Evolutionary conservation across 2,888 invertebrate genomes (phyloP).

Genomic region (Stictocephala bisonia): DNA sequence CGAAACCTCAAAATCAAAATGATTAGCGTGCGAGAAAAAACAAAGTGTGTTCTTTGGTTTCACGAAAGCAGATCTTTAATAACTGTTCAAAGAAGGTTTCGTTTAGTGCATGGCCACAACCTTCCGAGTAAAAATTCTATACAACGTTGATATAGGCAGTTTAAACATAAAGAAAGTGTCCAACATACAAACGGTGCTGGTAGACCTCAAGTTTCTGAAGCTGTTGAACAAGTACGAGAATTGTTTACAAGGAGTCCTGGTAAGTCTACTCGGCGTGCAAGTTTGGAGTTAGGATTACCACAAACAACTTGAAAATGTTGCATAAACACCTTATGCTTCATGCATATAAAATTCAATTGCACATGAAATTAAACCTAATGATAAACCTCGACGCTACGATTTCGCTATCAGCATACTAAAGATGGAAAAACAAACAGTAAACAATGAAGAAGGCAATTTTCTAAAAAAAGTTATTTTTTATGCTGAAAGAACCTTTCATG

Average conservation of each 20-base stretch:
- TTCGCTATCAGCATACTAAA: background rate
- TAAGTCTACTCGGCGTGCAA: constrained; percentile 32
- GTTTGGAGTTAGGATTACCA: constrained; percentile 23
- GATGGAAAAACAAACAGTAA: background rate
- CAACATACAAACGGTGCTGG: constrained; percentile 28
- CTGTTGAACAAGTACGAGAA: constrained; percentile 4
- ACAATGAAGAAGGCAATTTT: background rate
- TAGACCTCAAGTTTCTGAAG: constrained; percentile 27
- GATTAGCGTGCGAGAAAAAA: background rate
- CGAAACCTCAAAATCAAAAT: too few relatives aligned
- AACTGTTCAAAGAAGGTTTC: constrained; percentile 19
- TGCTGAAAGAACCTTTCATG: background rate
- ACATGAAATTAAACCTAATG: constrained; percentile 16
- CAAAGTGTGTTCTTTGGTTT: constrained; percentile 34
- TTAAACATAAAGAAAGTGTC: constrained; percentile 5
- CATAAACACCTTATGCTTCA: constrained; percentile 8
- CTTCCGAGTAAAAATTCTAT: constrained; percentile 24
- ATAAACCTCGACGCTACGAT: constrained; percentile 22
- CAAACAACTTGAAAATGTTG: constrained; percentile 9
- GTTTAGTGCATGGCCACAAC: constrained; percentile 32
- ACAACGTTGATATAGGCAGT: constrained; percentile 3
- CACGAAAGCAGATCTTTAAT: constrained; percentile 22
- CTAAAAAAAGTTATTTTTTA: background rate
- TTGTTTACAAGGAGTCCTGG: constrained; percentile 23
- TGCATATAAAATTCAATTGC: constrained; percentile 16